Evolutionary conservation across 2,888 invertebrate species (phyloP), one percentile per base, ranked within the genome.

Genomic region (Apodemia duryi): DNA sequence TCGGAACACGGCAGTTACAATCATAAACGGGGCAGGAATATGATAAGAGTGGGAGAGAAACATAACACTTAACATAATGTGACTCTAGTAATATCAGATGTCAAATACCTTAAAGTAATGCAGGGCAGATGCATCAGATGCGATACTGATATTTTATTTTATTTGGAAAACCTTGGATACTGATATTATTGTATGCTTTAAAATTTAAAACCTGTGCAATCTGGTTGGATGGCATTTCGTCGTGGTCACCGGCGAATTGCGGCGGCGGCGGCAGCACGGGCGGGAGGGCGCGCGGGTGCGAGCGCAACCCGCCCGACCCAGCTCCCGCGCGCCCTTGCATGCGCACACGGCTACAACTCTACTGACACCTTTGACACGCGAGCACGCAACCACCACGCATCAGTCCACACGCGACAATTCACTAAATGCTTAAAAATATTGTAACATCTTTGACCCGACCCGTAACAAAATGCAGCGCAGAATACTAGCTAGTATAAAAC

Each of bases 281-380:
- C 73, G 88, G 90, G 77, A 86, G 89, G 88, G 89, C 90, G 88
- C 91, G 90, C 88, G 88, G 87, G 86, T 83, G 81, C 71, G 87
- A 83, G 84, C 85, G 87, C 80, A 81, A 89, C 90, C 88, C 91
- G 83, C 86, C 84, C 86, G 88, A 84, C 84, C 85, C 81, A 74
- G 85, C 85, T 78, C 85, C 89, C 88, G 88, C 89, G 86, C 91
- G 90, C 88, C 85, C 90, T 85, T 84, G 87, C 89, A 91, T 90
- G 84, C 88, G 88, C 81, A 77, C 77, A 81, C 86, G 84, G 84
- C 81, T 84, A 65, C 61, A 57, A 57, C 57, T 35, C 57, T 32
- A 13, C 68, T 61, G 65, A 62, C 66, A 49, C 54, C 49, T 43
- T 11, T 11, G 63, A 67, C 67, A 62, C 13, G 32, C 57, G 35